Evolutionary conservation across 2,113 vertebrate genomes (phyloP), one percentile per base, ranked within the genome.

Genomic region (Sinocyclocheilus anophthalmus): DNA sequence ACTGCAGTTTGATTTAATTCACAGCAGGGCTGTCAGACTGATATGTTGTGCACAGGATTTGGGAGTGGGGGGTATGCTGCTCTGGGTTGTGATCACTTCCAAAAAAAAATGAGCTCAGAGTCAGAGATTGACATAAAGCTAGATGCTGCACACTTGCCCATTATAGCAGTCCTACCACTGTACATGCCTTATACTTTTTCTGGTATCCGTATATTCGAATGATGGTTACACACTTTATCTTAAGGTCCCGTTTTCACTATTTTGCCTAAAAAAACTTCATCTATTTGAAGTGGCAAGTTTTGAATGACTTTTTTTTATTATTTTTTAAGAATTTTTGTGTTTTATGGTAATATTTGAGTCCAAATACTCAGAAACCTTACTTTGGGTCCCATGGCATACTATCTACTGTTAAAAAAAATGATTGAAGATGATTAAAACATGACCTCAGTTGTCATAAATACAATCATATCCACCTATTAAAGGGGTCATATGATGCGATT

Each of bases 11-110:
- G 12, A 50, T 78, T 37, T 67, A 50, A 48, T 55, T 85, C 48
- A 50, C 63, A 65, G 59, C 22, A 33, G 20, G 63, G 61, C 73
- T 78, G 84, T 67, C 84, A 85, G 75, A 69, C 42, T 65, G 59
- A 69, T 78, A 57, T 79, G 45, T 69, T 13, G 8, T 57, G 24
- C 0, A 13, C 37, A 8, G 18, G 20, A 8, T 55, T 57, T 72
- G 69, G 33, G 6, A 6, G 48, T 53, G 75, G 83, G n/a, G 83
- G 69, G 39, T 48, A 20, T 48, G 67, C 50, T 24, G n/a, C 18
- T 75, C 57, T 59, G 14, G 26, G 42, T 33, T 50, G 59, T 24
- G 57, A 63, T 81, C 22, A 24, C 33, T 37, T 63, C 55, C 22
- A 24, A 45, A 42, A 63, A 6, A 80, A 80, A 33, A 33, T 24